Conservation (phyloP, 1,140 invertebrate species). For the Sitodiplosis mosellana region DNA sequence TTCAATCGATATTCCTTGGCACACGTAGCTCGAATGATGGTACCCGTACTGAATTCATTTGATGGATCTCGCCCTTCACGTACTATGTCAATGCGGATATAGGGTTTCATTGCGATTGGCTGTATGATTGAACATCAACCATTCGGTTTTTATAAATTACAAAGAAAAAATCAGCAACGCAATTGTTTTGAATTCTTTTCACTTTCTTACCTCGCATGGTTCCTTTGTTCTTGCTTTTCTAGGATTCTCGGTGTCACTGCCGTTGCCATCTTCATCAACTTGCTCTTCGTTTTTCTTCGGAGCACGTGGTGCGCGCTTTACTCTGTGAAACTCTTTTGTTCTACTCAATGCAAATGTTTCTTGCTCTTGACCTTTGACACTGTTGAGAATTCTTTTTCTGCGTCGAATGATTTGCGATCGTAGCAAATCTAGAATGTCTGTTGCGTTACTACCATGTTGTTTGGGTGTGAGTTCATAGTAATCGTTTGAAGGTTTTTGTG, state of each 20-base stretch:
- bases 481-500: no score
- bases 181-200: no score
- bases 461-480: no score
- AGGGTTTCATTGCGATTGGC: not conserved
- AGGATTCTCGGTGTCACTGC: conserved; percentile 7
- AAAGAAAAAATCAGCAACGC: no score
- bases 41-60: conserved; percentile 37
- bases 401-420: conserved; percentile 19
- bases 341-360: no score
- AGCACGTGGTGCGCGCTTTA: no score
- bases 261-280: conserved; percentile 12
- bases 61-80: conserved; percentile 20
- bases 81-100: conserved; percentile 12
- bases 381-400: not conserved
- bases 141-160: not conserved
- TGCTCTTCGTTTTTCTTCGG: conserved; percentile 11
- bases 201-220: conserved; percentile 25
- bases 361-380: no score
- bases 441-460: conserved; percentile 3
- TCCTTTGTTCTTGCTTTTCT: conserved; percentile 29
- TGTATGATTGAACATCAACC: not conserved
- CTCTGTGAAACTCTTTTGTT: not conserved
- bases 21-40: conserved; percentile 50
- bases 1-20: conserved; percentile 54
- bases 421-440: conserved; percentile 15